Percentiles rank a stretch among this genome's conserved stretches.
Evolutionary conservation across 2,888 invertebrate genomes (phyloP).

Genomic region (Nephrocerus scutellatus): DNA sequence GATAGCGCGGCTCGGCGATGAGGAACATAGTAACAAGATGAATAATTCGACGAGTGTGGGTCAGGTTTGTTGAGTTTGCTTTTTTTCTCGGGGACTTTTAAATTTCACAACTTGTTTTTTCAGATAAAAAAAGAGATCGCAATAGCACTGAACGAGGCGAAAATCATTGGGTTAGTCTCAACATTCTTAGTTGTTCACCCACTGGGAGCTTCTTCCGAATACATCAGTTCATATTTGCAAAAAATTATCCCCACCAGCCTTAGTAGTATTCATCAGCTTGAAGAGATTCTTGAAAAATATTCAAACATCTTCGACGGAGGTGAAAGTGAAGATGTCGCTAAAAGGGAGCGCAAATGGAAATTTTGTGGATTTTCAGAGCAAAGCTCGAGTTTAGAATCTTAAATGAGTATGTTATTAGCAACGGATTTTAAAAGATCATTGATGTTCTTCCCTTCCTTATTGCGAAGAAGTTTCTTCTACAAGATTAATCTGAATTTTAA

Average conservation of each 20-base stretch:
- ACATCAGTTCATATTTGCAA: constrained; percentile 84
- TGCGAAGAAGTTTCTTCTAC: no score
- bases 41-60: background rate
- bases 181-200: constrained; percentile 86
- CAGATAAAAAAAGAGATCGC: constrained; percentile 15
- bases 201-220: constrained; percentile 82
- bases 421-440: no score
- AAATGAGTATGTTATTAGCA: no score
- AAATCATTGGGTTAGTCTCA: constrained; percentile 77
- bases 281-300: constrained; percentile 69
- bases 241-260: constrained; percentile 61
- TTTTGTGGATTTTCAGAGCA: constrained; percentile 66
- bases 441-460: no score
- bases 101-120: constrained; percentile 3
- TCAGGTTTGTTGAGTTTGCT: constrained; percentile 1
- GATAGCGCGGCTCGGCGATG: constrained; percentile 16
- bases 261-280: constrained; percentile 67
- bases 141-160: constrained; percentile 53
- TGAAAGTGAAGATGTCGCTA: constrained; percentile 74
- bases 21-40: background rate
- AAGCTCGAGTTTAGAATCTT: no score
- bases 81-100: constrained; percentile 16
- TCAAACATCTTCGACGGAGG: constrained; percentile 73
- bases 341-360: constrained; percentile 79
- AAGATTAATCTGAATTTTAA: no score